Conservation (phyloP, 1,140 invertebrate genomes). For the Tenebrio molitor region DNA sequence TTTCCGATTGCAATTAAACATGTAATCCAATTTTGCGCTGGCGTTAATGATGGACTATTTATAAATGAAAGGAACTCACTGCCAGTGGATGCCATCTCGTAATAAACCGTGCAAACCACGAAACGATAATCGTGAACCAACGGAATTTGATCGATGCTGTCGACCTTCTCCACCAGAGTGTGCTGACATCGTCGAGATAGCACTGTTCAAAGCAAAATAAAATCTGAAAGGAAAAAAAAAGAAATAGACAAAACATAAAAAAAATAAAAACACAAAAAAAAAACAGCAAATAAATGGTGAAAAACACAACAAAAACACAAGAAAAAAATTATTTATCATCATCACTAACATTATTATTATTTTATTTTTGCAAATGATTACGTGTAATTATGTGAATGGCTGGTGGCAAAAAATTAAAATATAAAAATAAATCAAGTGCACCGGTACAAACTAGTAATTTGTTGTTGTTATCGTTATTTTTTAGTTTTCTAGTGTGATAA, state of each 20-base stretch:
- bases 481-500: no score
- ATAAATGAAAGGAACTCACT: conserved; percentile 59
- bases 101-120: conserved; percentile 59
- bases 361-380: no score
- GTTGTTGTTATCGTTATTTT: no score
- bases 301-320: conserved; percentile 8
- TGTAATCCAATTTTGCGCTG: conserved; percentile 14
- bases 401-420: no score
- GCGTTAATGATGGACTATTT: not conserved
- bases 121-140: conserved; percentile 61
- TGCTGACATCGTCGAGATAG: conserved; percentile 56
- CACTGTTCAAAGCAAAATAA: conserved; percentile 24
- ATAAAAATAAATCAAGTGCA: no score
- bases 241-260: conserved; percentile 42
- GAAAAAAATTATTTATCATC: not conserved
- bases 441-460: no score
- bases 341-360: no score
- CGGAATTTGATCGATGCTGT: conserved; percentile 61
- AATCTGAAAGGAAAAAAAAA: conserved; percentile 48
- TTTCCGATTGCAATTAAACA: not conserved
- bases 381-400: no score
- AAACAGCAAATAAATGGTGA: conserved; percentile 15
- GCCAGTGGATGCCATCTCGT: conserved; percentile 60
- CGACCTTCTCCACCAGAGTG: conserved; percentile 58
- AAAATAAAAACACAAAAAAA: conserved; percentile 35